Evolutionary conservation across 2,797 vertebrate genomes (phyloP).

Genomic region (Pelodytes ibericus): DNA sequence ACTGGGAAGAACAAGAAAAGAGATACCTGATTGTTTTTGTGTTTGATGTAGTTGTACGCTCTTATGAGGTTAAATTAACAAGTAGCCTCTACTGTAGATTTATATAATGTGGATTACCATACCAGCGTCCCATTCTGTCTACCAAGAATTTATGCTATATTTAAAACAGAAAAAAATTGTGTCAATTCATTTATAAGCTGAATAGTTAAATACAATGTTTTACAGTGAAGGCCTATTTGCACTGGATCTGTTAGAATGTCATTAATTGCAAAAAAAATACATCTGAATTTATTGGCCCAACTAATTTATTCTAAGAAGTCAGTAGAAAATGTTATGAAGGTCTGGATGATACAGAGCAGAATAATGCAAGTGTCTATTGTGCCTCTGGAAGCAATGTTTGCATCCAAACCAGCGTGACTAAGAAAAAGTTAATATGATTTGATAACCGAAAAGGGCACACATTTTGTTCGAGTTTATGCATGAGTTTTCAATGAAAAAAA

Average conservation of each 20-base stretch:
- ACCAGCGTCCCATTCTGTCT: not conserved
- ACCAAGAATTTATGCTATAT: not conserved
- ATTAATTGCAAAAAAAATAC: slow-evolving; percentile 48
- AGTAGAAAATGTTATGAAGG: slow-evolving; percentile 52
- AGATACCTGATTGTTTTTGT: slow-evolving; percentile 69
- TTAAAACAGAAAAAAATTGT: not conserved
- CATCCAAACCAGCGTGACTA: slow-evolving; percentile 58
- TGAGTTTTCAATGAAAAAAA: slow-evolving; percentile 25
- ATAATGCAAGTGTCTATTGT: slow-evolving; percentile 56
- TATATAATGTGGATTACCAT: not conserved
- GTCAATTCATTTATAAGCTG: not conserved
- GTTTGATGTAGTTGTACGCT: slow-evolving; percentile 63
- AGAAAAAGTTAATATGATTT: slow-evolving; percentile 64
- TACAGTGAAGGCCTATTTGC: slow-evolving; percentile 18
- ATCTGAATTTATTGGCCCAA: not conserved
- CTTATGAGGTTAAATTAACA: slow-evolving; percentile 58
- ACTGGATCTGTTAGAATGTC: slow-evolving; percentile 50
- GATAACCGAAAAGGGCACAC: slow-evolving; percentile 62
- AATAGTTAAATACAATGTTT: not conserved
- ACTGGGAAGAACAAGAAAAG: slow-evolving; percentile 64
- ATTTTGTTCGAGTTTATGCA: slow-evolving; percentile 58
- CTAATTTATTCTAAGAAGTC: slow-evolving; percentile 58
- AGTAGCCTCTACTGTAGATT: slow-evolving; percentile 12
- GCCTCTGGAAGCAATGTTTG: slow-evolving; percentile 59
- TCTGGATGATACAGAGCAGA: slow-evolving; percentile 52